Evolutionary conservation across 2,113 vertebrate genomes (phyloP), one percentile per base, ranked within the genome.

Genomic region (Thunnus thynnus): DNA sequence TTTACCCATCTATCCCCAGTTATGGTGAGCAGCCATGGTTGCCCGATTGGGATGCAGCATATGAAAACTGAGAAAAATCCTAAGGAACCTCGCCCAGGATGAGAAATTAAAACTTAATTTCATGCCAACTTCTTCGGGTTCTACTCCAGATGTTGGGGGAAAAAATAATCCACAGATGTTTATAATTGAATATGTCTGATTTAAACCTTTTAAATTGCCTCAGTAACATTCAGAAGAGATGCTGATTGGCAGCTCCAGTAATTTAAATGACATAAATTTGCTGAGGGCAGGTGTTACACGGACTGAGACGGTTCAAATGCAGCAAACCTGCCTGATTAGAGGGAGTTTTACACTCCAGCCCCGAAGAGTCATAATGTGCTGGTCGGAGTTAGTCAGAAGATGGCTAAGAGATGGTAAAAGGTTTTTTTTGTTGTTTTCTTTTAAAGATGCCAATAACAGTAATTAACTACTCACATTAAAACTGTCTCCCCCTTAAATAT

Each of bases 1-100:
- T 90, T 78, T 66, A 72, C 20, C 81, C 80, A 84, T 89, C 83
- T 50, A 82, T 86, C 71, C 46, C 18, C 56, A 27, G 72, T 46
- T 63, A 36, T 30, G 57, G 44, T 13, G 63, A 52, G 20, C 60
- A 50, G 41, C 52, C 58, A 67, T 2, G 67, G 44, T 22, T 22
- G 22, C 3, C 30, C 3, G 76, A 69, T 71, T 6, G 46, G n/a
- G 55, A 58, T 6, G 25, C 44, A 71, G 55, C 61, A 17, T 17
- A 20, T 16, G 10, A 36, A 63, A 65, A 44, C 44, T 4, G 7
- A 48, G 16, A 56, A 27, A 41, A 41, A 41, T 41, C 36, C 36
- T 41, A 9, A 41, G 27, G 44, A 63, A n/a, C 22, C 20, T 50
- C 8, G 12, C 5, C 22, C 9, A 3, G 6, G 3, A 5, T 16